phyloP scores from a whole-genome alignment of 2,113 vertebrate species.

The Orthonyx spaldingii region DNA sequence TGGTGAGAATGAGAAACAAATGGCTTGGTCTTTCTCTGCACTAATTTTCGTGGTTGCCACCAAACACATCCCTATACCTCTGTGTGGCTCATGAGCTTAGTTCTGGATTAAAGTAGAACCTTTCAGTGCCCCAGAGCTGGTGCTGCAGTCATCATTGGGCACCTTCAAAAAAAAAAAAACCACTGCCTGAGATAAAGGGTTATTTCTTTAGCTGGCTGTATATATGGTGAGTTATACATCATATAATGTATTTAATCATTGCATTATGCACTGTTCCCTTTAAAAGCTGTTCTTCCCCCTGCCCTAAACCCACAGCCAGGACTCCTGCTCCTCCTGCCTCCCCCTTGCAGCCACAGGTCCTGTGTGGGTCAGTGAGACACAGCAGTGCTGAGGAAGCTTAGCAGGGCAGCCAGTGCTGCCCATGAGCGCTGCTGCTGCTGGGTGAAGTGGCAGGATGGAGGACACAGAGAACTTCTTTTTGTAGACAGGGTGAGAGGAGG shows the following conservation, averaged over 20 bases:
- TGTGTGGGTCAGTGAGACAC: fast-evolving
- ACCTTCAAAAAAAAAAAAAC: not conserved
- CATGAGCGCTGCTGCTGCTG: fast-evolving
- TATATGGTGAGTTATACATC: no score
- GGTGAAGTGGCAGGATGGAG: not conserved
- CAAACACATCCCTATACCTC: not conserved
- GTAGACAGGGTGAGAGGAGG: not conserved
- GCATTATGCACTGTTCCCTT: not conserved
- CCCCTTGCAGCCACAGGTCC: not conserved
- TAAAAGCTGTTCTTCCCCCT: not conserved
- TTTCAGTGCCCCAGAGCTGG: not conserved
- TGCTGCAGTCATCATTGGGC: fast-evolving
- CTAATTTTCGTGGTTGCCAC: not conserved
- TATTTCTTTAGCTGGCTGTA: not conserved
- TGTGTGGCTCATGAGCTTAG: not conserved
- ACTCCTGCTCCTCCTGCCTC: not conserved
- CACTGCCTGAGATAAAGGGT: not conserved
- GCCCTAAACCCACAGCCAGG: not conserved
- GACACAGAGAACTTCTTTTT: not conserved
- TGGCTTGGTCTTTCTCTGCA: not conserved
- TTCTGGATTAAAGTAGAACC: not conserved
- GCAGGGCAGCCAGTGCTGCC: not conserved
- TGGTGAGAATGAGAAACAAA: not conserved
- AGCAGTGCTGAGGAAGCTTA: not conserved
- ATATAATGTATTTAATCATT: not conserved